Conservation (phyloP, 2,113 vertebrate species). For the Indri indri region DNA sequence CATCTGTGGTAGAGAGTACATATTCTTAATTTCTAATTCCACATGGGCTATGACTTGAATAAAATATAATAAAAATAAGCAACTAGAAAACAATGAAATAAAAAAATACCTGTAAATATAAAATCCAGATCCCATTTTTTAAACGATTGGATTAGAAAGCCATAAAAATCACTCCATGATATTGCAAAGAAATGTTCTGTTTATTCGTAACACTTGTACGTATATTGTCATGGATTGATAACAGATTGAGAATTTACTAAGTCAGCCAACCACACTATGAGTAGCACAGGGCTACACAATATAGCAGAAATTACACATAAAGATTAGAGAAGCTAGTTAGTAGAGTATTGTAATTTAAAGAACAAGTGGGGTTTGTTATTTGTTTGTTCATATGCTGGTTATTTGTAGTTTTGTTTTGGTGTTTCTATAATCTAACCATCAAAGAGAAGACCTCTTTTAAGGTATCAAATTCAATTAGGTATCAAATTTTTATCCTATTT, state of each 20-base stretch:
- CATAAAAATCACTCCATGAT: background rate
- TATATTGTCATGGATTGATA: background rate
- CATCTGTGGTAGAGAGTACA: background rate
- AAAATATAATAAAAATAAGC: background rate
- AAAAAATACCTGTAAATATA: background rate
- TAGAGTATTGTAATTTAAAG: background rate
- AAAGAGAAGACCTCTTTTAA: background rate
- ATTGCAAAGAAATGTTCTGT: background rate
- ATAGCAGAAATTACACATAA: background rate
- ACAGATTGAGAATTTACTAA: background rate
- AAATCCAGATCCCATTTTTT: background rate
- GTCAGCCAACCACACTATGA: background rate
- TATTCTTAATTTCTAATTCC: background rate
- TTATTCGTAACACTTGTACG: background rate
- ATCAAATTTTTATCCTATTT: background rate
- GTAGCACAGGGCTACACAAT: background rate
- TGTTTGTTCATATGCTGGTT: background rate
- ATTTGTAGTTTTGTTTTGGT: background rate
- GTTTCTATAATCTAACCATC: background rate
- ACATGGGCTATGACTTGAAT: background rate
- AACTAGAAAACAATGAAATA: background rate
- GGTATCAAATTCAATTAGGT: background rate
- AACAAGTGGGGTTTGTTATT: background rate
- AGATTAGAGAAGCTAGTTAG: background rate
- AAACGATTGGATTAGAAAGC: background rate